phyloP scores from a whole-genome alignment of 1,140 invertebrate species.

The Ditylenchus dipsaci region DNA sequence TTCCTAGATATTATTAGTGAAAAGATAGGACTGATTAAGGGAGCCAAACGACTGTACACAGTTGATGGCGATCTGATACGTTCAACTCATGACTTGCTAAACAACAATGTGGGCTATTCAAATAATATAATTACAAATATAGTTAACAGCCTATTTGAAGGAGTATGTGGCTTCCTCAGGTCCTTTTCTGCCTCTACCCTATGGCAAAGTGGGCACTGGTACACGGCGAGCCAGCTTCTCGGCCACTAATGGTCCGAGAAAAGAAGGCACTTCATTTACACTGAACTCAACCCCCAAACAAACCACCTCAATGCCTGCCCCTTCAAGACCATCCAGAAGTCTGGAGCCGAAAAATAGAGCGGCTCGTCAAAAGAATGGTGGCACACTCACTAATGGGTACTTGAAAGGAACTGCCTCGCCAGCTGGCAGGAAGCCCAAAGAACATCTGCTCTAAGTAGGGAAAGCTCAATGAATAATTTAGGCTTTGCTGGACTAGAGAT shows the following conservation, averaged over 20 bases:
- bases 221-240: constrained; percentile 2
- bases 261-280: constrained; percentile 1
- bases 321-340: constrained; percentile 8
- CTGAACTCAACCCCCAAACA: constrained; percentile 5
- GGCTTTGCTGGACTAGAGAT: not conserved
- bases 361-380: no score
- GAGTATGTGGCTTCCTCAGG: constrained; percentile 29
- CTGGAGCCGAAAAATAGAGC: not conserved
- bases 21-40: not conserved
- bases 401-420: not conserved
- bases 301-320: not conserved
- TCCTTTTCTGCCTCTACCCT: constrained; percentile 8
- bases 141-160: not conserved
- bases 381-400: not conserved
- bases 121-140: not conserved
- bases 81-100: not conserved
- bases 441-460: not conserved
- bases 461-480: not conserved
- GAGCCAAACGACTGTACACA: not conserved
- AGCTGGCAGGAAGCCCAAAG: not conserved
- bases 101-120: not conserved
- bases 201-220: constrained; percentile 2
- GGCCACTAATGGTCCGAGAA: not conserved
- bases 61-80: not conserved
- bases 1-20: not conserved